These are phyloP conservation scores for Podargus strigoides DNA, from an alignment of 2,797 vertebrate genomes.

Conservation along the genomic window DNA sequence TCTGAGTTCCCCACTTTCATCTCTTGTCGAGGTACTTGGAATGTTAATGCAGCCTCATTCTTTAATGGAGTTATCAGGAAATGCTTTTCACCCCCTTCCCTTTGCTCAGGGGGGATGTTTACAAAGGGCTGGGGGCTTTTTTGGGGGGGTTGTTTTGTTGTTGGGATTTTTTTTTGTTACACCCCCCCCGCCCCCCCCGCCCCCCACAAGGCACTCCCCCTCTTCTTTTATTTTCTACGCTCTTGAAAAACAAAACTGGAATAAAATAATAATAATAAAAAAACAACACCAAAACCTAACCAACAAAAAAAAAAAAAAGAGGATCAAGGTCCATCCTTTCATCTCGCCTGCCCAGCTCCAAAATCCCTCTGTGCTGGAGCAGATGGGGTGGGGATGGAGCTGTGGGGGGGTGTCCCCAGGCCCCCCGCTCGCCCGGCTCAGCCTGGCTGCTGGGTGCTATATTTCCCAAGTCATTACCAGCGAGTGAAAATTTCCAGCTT, in stretches of 20 bases:
- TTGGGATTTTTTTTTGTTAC: background rate
- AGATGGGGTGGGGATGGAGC: background rate
- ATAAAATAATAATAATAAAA: background rate
- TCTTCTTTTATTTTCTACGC: background rate
- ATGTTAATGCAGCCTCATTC: conserved; percentile 69
- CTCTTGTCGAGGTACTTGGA: conserved; percentile 70
- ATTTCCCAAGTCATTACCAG: conserved; percentile 81
- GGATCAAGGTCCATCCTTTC: background rate
- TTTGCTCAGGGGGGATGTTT: conserved; percentile 55
- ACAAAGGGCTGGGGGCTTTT: conserved; percentile 46
- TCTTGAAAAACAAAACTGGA: background rate
- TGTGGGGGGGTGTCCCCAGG: background rate
- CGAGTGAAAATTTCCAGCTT: conserved; percentile 79
- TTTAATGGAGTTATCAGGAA: conserved; percentile 81
- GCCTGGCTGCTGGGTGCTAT: conserved; percentile 68
- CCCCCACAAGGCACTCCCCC: background rate
- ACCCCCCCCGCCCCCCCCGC: too few species aligned
- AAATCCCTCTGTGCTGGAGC: background rate
- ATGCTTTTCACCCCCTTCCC: conserved; percentile 70
- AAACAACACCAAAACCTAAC: background rate
- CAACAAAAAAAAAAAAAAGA: background rate
- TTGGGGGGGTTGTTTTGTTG: background rate
- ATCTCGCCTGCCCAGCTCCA: background rate
- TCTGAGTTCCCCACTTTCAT: conserved; percentile 70
- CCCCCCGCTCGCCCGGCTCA: background rate